Base-by-base conservation (phyloP, 1,140 invertebrate genomes). In the Luehdorfia chinensis region DNA sequence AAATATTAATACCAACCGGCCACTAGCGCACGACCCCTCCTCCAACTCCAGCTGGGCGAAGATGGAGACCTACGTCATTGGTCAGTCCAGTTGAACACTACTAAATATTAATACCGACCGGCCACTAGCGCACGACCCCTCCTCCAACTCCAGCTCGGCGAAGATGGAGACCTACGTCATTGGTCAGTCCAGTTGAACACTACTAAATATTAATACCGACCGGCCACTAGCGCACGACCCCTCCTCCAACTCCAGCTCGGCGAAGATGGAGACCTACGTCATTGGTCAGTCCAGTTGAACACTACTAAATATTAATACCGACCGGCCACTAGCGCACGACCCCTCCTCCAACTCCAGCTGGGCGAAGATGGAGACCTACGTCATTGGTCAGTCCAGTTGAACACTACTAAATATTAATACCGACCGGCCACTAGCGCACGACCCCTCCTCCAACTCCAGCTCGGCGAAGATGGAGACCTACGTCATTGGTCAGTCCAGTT, bases 21-120 rank as follows among this genome's bases (percentile, higher is more conserved):
- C 62, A 16, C 2, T 48, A 14, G 7, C 37, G 2, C 72, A 74
- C 55, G 83, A 87, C 56, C 75, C 77, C 31, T 87, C 87, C 9
- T 89, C 88, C 52, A 96, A 96, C 83, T 97, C 94, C 28, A 96
- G 94, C 16, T 97, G 95, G 96, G 93, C 93, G 0, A 95, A 96
- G 80, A 91, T 97, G 89, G 94, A 96, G 73, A 92, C 92, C 0
- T 94, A 93, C 66, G 92, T 97, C 19, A 96, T 97, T 61, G 95
- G 95, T 50, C 27, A 47, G 51, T 44, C 6, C 7, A 34, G 16
- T 14, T n/a, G n/a, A n/a, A n/a, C n/a, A n/a, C n/a, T n/a, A n/a
- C n/a, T n/a, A n/a, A n/a, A n/a, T n/a, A n/a, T n/a, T n/a, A n/a
- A n/a, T n/a, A n/a, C 6, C 4, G 16, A 34, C 16, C 39, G 50